Evolutionary conservation across 2,888 invertebrate species (phyloP).

Genomic region (Spialia ferax): DNA sequence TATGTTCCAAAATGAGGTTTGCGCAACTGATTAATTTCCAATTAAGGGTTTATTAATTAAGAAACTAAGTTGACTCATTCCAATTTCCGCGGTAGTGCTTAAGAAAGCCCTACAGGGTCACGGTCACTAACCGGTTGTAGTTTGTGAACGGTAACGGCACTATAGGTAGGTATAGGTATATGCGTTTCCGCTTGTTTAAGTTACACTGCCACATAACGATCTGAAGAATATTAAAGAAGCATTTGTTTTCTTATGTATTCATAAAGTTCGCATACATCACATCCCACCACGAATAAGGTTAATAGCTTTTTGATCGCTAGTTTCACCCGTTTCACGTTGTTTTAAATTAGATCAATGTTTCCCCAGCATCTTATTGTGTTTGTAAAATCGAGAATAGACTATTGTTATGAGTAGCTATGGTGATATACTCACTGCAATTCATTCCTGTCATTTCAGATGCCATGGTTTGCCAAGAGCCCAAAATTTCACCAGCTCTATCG

Average conservation of each 20-base stretch:
- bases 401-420: neutral
- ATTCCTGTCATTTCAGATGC: slow-evolving; percentile 66
- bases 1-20: too few relatives aligned
- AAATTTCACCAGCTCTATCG: slow-evolving; percentile 85
- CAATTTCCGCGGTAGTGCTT: slow-evolving; percentile 48
- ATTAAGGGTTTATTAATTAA: slow-evolving; percentile 69
- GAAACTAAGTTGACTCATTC: slow-evolving; percentile 51
- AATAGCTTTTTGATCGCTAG: slow-evolving; percentile 36
- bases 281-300: slow-evolving; percentile 31
- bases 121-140: slow-evolving; percentile 74
- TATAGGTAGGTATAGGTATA: too few relatives aligned
- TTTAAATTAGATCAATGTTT: slow-evolving; percentile 35
- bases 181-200: slow-evolving; percentile 13
- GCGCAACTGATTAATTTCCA: neutral
- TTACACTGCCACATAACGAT: neutral
- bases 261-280: slow-evolving; percentile 21
- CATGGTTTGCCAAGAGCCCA: slow-evolving; percentile 83
- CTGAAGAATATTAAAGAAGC: slow-evolving; percentile 2
- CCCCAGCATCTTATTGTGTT: slow-evolving; percentile 10
- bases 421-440: slow-evolving; percentile 87
- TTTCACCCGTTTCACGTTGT: slow-evolving; percentile 17
- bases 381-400: too few relatives aligned
- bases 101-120: slow-evolving; percentile 72
- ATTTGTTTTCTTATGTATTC: slow-evolving; percentile 27
- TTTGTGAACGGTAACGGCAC: slow-evolving; percentile 49